Evolutionary conservation across 2,113 vertebrate genomes (phyloP).

Genomic region (Alligator sinensis): DNA sequence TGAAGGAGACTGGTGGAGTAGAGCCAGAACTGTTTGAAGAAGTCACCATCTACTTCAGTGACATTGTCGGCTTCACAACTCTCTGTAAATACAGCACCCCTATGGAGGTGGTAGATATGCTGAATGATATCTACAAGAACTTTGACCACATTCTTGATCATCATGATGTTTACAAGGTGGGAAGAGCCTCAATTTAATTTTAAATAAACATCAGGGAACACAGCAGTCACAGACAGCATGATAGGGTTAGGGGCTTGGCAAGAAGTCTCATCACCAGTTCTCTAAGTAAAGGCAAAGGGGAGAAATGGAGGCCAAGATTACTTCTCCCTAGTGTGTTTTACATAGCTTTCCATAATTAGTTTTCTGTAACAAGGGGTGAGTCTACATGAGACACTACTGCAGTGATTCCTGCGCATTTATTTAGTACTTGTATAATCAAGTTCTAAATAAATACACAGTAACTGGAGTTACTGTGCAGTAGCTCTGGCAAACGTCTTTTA

Average conservation of each 20-base stretch:
- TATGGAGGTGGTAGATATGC: conserved; percentile 99
- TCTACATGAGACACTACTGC: too few species aligned
- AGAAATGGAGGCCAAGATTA: not conserved
- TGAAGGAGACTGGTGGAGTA: conserved; percentile 95
- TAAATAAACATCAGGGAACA: not conserved
- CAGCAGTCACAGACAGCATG: not conserved
- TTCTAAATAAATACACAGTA: too few species aligned
- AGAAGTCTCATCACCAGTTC: not conserved
- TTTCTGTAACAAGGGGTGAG: not conserved
- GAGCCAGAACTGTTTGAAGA: conserved; percentile 95
- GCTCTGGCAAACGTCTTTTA: too few species aligned
- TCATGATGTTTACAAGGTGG: conserved; percentile 98
- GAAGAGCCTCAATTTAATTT: not conserved
- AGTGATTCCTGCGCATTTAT: too few species aligned
- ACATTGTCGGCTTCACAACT: conserved; percentile 98
- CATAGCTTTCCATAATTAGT: not conserved
- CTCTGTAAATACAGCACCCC: conserved; percentile 98
- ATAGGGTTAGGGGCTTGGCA: not conserved
- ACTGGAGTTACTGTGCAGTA: too few species aligned
- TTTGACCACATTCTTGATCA: conserved; percentile 96
- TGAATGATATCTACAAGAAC: conserved; percentile 97
- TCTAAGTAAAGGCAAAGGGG: conserved; percentile 14
- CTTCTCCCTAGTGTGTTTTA: not conserved
- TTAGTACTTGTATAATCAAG: too few species aligned
- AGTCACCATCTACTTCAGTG: conserved; percentile 98